phyloP scores from a whole-genome alignment of 1,140 invertebrate species.

The Rhynchophorus ferrugineus region DNA sequence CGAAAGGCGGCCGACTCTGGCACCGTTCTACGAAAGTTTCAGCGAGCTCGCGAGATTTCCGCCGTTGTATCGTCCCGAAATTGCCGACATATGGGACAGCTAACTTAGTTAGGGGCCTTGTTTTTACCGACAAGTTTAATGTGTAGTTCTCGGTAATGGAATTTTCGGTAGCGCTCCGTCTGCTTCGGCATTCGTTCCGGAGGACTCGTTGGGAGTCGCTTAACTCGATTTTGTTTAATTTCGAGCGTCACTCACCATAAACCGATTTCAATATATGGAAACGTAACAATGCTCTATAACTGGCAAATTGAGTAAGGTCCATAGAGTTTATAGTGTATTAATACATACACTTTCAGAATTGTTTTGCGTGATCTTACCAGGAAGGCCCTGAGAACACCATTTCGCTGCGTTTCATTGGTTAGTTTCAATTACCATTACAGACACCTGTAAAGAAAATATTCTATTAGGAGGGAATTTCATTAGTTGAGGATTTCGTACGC shows the following conservation, averaged over 20 bases:
- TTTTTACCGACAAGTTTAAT: neutral
- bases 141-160: neutral
- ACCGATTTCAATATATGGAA: neutral
- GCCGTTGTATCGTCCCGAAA: neutral
- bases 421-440: too few species aligned
- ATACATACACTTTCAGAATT: too few species aligned
- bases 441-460: too few species aligned
- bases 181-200: neutral
- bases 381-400: too few species aligned
- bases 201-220: neutral
- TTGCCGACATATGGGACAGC: neutral
- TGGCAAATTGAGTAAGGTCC: too few species aligned
- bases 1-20: too few species aligned
- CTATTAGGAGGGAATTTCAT: too few species aligned
- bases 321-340: too few species aligned
- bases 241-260: neutral
- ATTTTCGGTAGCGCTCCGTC: neutral
- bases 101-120: neutral
- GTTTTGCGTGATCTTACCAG: too few species aligned
- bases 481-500: too few species aligned
- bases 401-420: too few species aligned
- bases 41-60: neutral
- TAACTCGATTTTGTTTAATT: neutral
- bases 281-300: too few species aligned
- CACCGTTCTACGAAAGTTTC: neutral